Conservation (phyloP, 2,888 invertebrate species). For the Elmis aenea region DNA sequence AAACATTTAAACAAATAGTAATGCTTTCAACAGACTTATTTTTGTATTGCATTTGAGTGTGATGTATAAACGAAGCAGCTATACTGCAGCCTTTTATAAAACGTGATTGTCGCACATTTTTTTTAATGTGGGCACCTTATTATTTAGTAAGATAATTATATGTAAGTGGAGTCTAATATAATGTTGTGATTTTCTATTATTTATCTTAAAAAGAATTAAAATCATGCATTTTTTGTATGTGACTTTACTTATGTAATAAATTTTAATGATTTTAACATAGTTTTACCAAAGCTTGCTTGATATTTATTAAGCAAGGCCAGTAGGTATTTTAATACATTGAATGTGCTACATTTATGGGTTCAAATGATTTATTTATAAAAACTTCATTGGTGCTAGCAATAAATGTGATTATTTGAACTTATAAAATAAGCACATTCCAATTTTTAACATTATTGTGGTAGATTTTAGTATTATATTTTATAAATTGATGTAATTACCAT, state of each 20-base stretch:
- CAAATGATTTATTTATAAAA: no score
- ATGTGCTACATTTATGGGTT: not conserved
- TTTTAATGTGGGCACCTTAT: constrained; percentile 16
- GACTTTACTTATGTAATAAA: constrained; percentile 29
- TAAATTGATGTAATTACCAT: constrained; percentile 17
- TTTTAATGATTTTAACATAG: constrained; percentile 38
- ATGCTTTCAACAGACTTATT: constrained; percentile 17
- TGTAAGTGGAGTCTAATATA: constrained; percentile 14
- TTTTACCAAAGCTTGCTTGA: constrained; percentile 33
- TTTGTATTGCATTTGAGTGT: constrained; percentile 14
- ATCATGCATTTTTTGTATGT: no score
- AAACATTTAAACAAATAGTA: constrained; percentile 14
- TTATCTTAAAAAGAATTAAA: no score
- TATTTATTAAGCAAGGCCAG: constrained; percentile 25
- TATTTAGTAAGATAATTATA: constrained; percentile 11
- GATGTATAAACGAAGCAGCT: constrained; percentile 15
- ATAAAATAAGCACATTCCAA: constrained; percentile 12
- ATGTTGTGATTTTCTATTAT: no score
- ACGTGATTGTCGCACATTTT: constrained; percentile 20
- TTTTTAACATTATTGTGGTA: constrained; percentile 18
- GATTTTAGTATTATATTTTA: constrained; percentile 25
- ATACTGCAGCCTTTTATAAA: constrained; percentile 17
- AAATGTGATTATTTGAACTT: constrained; percentile 9
- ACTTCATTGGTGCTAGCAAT: no score
- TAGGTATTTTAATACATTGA: constrained; percentile 23